Evolutionary conservation across 2,113 vertebrate genomes (phyloP).

Genomic region (Coptodon rendalli): DNA sequence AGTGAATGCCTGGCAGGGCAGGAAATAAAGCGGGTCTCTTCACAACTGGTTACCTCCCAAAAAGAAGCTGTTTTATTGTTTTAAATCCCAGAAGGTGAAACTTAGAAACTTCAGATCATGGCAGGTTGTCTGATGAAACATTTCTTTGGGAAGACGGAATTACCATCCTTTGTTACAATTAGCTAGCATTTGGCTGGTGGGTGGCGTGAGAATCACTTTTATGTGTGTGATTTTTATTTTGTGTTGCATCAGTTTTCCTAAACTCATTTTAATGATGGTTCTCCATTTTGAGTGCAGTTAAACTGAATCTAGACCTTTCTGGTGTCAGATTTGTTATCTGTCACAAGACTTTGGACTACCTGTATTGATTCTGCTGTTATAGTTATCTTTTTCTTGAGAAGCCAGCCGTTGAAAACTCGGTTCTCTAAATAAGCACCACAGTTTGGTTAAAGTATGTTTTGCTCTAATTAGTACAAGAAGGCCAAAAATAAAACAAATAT

Average conservation of each 20-base stretch:
- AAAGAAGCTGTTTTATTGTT: not conserved
- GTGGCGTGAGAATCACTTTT: not conserved
- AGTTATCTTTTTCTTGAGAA: not conserved
- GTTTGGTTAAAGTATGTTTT: not conserved
- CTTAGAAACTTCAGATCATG: not conserved
- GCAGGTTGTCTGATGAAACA: not conserved
- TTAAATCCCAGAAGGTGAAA: not conserved
- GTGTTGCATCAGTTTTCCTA: not conserved
- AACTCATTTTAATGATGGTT: not conserved
- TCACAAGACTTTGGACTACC: not conserved
- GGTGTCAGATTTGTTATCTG: not conserved
- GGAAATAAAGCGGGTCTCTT: not conserved
- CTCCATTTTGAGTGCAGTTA: not conserved
- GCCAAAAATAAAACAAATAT: not conserved
- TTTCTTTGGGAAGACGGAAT: not conserved
- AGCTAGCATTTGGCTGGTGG: slow-evolving; percentile 23
- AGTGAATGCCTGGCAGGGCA: not conserved
- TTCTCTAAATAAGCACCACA: not conserved
- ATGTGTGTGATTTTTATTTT: not conserved
- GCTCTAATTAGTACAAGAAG: not conserved
- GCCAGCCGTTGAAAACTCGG: not conserved
- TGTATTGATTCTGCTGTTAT: not conserved
- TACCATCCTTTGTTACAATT: not conserved
- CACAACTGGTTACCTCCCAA: not conserved
- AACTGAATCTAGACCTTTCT: not conserved